Evolutionary conservation across 2,113 vertebrate genomes (phyloP).

Genomic region (Budorcas taxicolor): DNA sequence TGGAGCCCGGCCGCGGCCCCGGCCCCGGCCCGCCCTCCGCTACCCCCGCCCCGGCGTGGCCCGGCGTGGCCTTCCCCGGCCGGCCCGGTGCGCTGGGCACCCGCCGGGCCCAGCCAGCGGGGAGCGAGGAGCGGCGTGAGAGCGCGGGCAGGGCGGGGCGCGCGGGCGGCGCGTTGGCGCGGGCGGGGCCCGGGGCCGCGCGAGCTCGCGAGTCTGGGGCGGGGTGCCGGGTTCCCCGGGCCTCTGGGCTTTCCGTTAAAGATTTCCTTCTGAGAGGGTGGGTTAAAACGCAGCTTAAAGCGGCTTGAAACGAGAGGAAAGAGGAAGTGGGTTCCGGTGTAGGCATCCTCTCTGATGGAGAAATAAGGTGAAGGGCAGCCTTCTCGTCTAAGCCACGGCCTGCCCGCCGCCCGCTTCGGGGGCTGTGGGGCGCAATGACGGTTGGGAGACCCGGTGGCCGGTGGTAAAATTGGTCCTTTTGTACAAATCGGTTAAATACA

Average conservation of each 20-base stretch:
- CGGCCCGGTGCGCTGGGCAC: background rate
- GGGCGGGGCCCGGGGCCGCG: rapidly evolving
- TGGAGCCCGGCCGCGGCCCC: background rate
- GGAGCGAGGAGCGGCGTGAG: too few species aligned
- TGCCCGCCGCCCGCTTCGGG: background rate
- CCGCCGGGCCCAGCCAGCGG: rapidly evolving
- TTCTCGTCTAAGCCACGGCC: rapidly evolving
- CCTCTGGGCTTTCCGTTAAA: background rate
- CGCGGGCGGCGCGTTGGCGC: background rate
- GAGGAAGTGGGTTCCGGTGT: slow-evolving; percentile 28
- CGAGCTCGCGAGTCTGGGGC: rapidly evolving
- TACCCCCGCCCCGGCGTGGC: background rate
- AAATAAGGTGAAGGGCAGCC: background rate
- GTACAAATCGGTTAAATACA: background rate
- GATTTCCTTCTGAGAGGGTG: background rate
- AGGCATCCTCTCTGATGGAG: background rate
- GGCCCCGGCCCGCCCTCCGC: background rate
- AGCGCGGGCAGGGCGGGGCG: background rate
- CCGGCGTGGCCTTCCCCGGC: too few species aligned
- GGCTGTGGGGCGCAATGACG: background rate
- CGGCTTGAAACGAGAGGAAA: background rate
- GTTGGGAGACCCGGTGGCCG: background rate
- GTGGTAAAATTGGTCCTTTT: background rate
- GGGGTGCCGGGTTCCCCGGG: background rate
- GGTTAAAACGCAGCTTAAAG: background rate